Conservation (phyloP, 2,113 vertebrate genomes). For the Pleuronectes platessa region DNA sequence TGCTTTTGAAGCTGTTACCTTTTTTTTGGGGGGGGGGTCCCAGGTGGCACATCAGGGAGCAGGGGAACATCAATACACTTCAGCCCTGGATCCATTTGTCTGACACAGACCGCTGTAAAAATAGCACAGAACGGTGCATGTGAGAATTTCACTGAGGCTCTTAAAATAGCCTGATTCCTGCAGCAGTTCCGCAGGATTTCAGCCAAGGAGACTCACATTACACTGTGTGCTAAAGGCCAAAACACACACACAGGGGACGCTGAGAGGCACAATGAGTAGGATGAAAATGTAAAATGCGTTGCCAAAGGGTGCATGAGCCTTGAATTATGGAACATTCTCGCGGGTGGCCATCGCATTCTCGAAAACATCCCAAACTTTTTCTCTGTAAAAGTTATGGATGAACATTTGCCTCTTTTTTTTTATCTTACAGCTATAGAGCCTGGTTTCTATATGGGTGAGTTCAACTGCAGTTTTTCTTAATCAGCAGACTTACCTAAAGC, state of each 20-base stretch:
- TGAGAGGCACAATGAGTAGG: background rate
- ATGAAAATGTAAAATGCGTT: background rate
- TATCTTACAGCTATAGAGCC: background rate
- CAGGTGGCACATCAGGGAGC: constrained; percentile 7
- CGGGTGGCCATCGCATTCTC: background rate
- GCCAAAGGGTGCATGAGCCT: background rate
- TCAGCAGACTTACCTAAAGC: background rate
- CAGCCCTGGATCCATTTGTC: constrained; percentile 26
- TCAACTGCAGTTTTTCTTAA: background rate
- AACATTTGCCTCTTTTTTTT: background rate
- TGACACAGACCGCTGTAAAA: constrained; percentile 25
- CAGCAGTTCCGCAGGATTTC: background rate
- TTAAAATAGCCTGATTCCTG: constrained; percentile 25
- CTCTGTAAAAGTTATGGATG: background rate
- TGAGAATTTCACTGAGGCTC: constrained; percentile 18
- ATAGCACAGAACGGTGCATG: constrained; percentile 12
- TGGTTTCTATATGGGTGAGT: background rate
- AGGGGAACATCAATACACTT: constrained; percentile 15
- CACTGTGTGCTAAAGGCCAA: constrained; percentile 3
- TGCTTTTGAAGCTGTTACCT: background rate
- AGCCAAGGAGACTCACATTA: constrained; percentile 16
- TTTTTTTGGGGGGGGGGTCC: background rate
- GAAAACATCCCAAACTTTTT: background rate
- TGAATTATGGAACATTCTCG: background rate
- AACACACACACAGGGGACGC: background rate